Percentiles rank a stretch among this genome's conserved stretches.
phyloP scores from a whole-genome alignment of 2,888 invertebrate genomes.

The Antitype chi region DNA sequence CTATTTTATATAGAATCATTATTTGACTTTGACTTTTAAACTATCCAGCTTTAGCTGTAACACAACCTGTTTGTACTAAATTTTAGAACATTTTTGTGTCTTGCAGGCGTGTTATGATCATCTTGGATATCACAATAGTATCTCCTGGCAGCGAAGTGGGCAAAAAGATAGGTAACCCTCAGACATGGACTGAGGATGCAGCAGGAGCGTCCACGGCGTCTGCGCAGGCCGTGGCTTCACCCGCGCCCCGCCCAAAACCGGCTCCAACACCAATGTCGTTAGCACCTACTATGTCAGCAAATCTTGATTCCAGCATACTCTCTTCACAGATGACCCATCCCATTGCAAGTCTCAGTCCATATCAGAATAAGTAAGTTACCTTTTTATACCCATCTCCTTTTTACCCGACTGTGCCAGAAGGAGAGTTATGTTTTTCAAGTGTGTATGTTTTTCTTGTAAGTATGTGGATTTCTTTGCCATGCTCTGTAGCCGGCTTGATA shows the following conservation, averaged over 20 bases:
- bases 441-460: too few species aligned
- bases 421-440: too few species aligned
- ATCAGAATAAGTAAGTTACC: constrained; percentile 95
- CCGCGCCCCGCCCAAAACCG: constrained; percentile 66
- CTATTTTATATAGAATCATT: neutral
- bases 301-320: constrained; percentile 84
- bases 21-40: neutral
- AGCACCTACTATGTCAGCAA: constrained; percentile 64
- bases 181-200: constrained; percentile 91
- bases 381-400: neutral
- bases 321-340: constrained; percentile 92
- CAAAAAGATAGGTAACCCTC: constrained; percentile 95
- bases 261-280: constrained; percentile 71
- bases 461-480: too few species aligned
- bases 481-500: too few species aligned
- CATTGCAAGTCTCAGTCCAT: constrained; percentile 97
- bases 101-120: constrained; percentile 95
- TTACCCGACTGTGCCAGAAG: too few species aligned
- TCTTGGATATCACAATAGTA: constrained; percentile 94
- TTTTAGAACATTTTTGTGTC: neutral
- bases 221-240: constrained; percentile 71
- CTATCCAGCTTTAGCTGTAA: neutral
- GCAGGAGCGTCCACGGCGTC: constrained; percentile 68
- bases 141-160: constrained; percentile 93
- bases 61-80: too few species aligned